Evolutionary conservation across 2,113 vertebrate genomes (phyloP).

Genomic region (Phalacrocorax aristotelis): DNA sequence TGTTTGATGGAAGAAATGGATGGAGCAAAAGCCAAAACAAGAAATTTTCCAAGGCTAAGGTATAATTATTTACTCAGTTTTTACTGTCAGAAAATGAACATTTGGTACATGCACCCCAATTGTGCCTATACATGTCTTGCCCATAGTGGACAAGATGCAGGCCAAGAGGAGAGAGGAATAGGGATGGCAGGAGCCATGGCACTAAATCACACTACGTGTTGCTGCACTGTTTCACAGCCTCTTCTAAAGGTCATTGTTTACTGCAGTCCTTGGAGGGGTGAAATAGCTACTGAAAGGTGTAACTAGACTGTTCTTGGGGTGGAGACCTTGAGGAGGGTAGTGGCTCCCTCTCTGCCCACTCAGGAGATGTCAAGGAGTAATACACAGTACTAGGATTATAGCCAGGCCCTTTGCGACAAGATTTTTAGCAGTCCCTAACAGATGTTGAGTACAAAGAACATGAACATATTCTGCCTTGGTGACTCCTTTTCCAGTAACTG

Average conservation of each 20-base stretch:
- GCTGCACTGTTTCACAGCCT: not conserved
- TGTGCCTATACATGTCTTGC: not conserved
- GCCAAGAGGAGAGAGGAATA: not conserved
- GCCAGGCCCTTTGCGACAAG: not conserved
- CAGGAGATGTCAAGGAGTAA: not conserved
- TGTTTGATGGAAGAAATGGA: not conserved
- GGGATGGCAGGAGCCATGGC: not conserved
- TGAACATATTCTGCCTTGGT: not conserved
- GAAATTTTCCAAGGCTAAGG: not conserved
- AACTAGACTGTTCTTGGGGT: not conserved
- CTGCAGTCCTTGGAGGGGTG: not conserved
- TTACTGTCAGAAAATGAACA: not conserved
- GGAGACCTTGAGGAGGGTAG: not conserved
- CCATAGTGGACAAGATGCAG: not conserved
- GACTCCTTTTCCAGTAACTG: not conserved
- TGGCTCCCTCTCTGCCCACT: not conserved
- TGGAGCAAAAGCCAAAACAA: not conserved
- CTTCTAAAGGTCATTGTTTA: not conserved
- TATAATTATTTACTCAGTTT: not conserved
- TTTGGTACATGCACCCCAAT: not conserved
- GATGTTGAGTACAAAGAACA: not conserved
- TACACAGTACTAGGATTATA: not conserved
- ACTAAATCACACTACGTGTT: not conserved
- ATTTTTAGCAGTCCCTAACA: not conserved
- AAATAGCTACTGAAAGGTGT: not conserved